Conservation (phyloP, 2,888 invertebrate genomes). For the Sphaeridia pumilis region DNA sequence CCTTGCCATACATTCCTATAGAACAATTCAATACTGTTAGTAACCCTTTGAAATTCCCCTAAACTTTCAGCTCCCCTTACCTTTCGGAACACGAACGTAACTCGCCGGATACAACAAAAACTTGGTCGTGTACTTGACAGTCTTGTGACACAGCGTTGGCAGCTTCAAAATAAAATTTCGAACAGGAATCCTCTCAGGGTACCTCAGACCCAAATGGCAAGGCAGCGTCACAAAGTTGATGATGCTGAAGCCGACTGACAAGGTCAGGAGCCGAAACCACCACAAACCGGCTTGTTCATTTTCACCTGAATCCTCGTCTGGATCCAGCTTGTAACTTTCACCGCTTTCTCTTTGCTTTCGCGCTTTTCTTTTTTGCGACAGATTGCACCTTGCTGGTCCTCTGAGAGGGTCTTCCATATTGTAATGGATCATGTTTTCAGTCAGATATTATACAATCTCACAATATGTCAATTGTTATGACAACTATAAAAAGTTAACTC, state of each 20-base stretch:
- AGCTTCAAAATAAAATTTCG: slow-evolving; percentile 23
- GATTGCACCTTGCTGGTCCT: too few relatives aligned
- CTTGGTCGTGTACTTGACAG: slow-evolving; percentile 18
- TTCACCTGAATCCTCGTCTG: not conserved
- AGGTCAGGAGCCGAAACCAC: slow-evolving; percentile 24
- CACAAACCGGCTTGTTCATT: slow-evolving; percentile 8
- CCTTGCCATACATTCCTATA: too few relatives aligned
- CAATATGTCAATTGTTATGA: too few relatives aligned
- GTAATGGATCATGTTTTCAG: not conserved
- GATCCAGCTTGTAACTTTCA: not conserved
- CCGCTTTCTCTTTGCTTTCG: not conserved
- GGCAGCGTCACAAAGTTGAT: slow-evolving; percentile 23
- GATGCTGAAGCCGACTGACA: slow-evolving; percentile 25
- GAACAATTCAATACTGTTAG: too few relatives aligned
- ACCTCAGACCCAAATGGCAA: slow-evolving; percentile 21
- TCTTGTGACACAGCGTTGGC: slow-evolving; percentile 29
- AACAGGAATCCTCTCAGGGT: slow-evolving; percentile 24
- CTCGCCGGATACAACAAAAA: not conserved
- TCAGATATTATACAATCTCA: too few relatives aligned
- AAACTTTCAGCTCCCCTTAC: too few relatives aligned
- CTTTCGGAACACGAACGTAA: not conserved
- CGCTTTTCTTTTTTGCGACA: not conserved
- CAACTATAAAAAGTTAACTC: too few relatives aligned
- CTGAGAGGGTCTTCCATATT: not conserved
- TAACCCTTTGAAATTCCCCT: too few relatives aligned